Percentiles rank a stretch among this genome's conserved stretches.
Evolutionary conservation across 2,888 invertebrate species (phyloP).

Genomic region (Leptarthrus brevirostris): DNA sequence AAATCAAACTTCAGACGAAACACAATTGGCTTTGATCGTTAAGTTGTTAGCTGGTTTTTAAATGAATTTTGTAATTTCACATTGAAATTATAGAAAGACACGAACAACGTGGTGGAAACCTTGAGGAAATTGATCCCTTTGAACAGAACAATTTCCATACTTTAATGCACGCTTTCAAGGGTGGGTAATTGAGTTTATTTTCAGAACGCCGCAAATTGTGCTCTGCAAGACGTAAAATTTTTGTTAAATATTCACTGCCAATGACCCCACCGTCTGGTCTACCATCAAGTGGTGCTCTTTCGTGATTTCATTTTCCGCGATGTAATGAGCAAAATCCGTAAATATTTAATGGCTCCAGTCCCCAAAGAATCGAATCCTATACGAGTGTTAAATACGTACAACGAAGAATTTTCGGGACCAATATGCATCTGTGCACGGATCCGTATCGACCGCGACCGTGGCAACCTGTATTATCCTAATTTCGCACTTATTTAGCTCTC

Average conservation of each 20-base stretch:
- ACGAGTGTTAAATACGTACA: constrained; percentile 3
- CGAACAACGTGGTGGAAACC: constrained; percentile 6
- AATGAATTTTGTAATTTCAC: not conserved
- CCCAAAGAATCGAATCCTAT: constrained; percentile 22
- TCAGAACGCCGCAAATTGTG: not conserved
- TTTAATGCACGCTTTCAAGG: not conserved
- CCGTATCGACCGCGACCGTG: not conserved
- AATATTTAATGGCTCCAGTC: constrained; percentile 22
- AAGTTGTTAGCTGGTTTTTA: too few relatives aligned
- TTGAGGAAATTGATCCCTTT: constrained; percentile 6
- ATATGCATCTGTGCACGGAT: not conserved
- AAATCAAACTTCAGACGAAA: too few relatives aligned
- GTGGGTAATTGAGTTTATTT: not conserved
- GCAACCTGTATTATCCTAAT: constrained; percentile 9
- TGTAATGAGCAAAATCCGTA: constrained; percentile 19
- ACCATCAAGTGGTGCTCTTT: not conserved
- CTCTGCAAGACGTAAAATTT: not conserved
- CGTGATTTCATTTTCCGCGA: constrained; percentile 10
- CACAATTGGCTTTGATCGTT: too few relatives aligned
- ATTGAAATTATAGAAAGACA: constrained; percentile 6
- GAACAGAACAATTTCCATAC: constrained; percentile 8
- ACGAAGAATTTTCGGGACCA: constrained; percentile 9
- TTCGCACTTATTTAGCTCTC: constrained; percentile 26
- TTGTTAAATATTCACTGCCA: constrained; percentile 1
- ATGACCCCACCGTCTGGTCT: not conserved